Evolutionary conservation across 2,888 invertebrate genomes (phyloP), one percentile per base, ranked within the genome.

Genomic region (Chalcosyrphus nemorum): DNA sequence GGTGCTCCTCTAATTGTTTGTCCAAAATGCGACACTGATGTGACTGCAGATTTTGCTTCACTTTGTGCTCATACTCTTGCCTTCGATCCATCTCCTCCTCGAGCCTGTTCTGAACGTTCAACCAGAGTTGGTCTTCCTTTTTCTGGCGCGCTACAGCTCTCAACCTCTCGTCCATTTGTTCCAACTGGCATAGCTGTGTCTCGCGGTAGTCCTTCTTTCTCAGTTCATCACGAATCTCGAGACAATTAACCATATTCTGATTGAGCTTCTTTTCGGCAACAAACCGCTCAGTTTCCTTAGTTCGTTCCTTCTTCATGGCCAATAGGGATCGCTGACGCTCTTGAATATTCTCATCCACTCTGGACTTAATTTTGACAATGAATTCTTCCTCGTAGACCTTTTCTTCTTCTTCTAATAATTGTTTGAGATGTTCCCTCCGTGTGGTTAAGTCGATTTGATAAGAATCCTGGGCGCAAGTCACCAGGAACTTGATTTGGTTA

Each of bases 181-280:
- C 88, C 71, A 88, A 87, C 57, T 89, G 89, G n/a, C 89, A 88
- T 11, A 87, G 70, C 41, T 88, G 88, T 0, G 87, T 87, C 13
- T 89, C 87, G 11, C 72, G 81, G 21, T 87, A 71, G 66, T 90
- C 89, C 63, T 88, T 88, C 32, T 76, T 86, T 1, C 90, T 87
- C 78, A 91, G 50, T 0, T 88, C 89, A 43, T 90, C 89, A 9
- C 90, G 90, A 35, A 91, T 87, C 65, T 90, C 90, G 65, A 89
- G 88, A 70, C 91, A 91, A 68, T 89, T 89, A n/a, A 86, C 70
- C 88, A 91, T 90, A 11, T 88, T 86, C 66, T 89, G 89, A 35
- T 90, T 90, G 13, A 88, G 68, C 9, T 88, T 88, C 81, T 90
- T 90, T 2, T 84, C 47, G 11, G 88, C 87, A 1, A 90, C 74